These are phyloP conservation scores for Caradrina kadenii DNA, from an alignment of 2,888 invertebrate genomes.

Conservation along the genomic window DNA sequence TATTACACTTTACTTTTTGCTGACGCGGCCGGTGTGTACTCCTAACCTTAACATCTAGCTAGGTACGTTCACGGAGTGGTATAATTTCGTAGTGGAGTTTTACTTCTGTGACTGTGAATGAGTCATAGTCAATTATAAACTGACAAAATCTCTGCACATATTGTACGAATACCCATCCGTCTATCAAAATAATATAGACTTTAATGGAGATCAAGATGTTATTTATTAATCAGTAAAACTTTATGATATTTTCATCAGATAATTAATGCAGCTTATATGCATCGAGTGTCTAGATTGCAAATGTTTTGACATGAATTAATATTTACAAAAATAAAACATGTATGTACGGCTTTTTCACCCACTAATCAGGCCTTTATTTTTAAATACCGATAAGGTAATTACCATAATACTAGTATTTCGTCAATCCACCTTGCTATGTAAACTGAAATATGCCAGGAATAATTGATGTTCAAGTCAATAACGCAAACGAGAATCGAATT, in stretches of 20 bases:
- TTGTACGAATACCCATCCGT: not conserved
- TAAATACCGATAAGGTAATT: not conserved
- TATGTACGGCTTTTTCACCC: not conserved
- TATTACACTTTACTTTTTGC: conserved; percentile 18
- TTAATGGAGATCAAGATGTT: not conserved
- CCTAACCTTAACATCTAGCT: conserved; percentile 1
- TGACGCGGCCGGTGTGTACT: conserved; percentile 18
- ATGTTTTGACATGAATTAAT: conserved; percentile 5
- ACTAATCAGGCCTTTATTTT: not conserved
- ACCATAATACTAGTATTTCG: no score
- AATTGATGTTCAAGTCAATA: not conserved
- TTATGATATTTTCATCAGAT: not conserved
- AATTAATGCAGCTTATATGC: not conserved
- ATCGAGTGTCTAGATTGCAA: conserved; percentile 2
- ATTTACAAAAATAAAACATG: not conserved
- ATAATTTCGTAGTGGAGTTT: conserved; percentile 21
- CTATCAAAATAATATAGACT: not conserved
- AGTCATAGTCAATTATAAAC: conserved; percentile 47
- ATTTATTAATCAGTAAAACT: not conserved
- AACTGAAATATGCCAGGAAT: not conserved
- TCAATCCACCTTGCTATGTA: no score
- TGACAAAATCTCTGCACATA: conserved; percentile 1
- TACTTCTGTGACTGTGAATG: conserved; percentile 43
- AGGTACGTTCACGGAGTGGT: not conserved
- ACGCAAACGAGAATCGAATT: not conserved